Base-by-base conservation (phyloP, 1,140 invertebrate genomes). In the Tigriopus japonicus region DNA sequence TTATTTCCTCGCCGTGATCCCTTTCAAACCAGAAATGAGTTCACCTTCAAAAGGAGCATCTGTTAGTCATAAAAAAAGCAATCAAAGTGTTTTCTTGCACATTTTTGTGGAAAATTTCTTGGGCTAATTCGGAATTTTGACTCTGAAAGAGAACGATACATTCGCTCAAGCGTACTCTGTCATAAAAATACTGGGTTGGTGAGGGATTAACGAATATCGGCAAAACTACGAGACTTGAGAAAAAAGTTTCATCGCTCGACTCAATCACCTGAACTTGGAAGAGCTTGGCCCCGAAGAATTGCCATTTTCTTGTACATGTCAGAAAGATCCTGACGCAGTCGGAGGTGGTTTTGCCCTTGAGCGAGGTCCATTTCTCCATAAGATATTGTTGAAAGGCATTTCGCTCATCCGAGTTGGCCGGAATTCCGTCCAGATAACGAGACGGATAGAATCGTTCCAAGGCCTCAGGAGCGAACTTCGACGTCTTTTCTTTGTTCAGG, bases 251-350 rank as follows among this genome's bases (percentile, higher is more conserved):
- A 10, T 12, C 2, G 17, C n/a, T 35, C 5, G 6, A 40, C n/a
- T 19, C 28, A 52, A 24, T 59, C 83, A 71, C 74, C 66, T 69
- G 70, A 17, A 86, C 87, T 74, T 86, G 83, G 73, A 93, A 94
- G 0, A 96, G 76, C 43, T 85, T 85, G 58, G 89, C 86, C 52
- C 90, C 91, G 68, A 91, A 94, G 71, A 87, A 92, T n/a, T 86
- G 86, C 91, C 91, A 95, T 70, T 94, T 95, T 64, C 90, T 79
- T 3, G 88, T 88, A 67, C 90, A 95, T 55, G 89, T 94, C 54
- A 96, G 76, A 74, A 93, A 95, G 68, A 94, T 92, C 62, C 91
- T 76, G 14, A 95, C 87, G 72, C 92, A 95, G 73, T 96, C 92
- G 9, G 83, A 68, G 41, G 83, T 78, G 51, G 80, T 86, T 23